Evolutionary conservation across 1,140 invertebrate genomes (phyloP).

Genomic region (Rhyzopertha dominica): DNA sequence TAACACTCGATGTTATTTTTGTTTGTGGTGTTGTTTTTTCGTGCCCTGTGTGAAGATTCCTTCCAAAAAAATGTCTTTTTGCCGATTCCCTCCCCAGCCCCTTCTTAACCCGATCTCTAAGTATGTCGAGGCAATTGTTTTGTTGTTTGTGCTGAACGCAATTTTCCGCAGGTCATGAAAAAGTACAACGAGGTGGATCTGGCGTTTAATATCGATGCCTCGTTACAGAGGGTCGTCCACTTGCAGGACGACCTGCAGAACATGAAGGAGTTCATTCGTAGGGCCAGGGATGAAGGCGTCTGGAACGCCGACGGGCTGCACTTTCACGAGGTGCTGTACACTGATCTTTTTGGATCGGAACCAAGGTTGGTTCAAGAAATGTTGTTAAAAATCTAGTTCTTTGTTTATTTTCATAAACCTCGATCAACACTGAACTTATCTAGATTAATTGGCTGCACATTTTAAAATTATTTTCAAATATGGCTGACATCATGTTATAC

Average conservation of each 20-base stretch:
- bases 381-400: no score
- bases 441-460: no score
- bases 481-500: no score
- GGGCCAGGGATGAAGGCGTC: slow-evolving; percentile 24
- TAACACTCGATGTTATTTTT: no score
- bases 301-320: slow-evolving; percentile 33
- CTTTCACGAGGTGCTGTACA: slow-evolving; percentile 29
- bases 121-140: slow-evolving; percentile 1
- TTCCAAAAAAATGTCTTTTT: no score
- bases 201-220: slow-evolving; percentile 27
- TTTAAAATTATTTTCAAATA: no score
- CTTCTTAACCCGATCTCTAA: not conserved
- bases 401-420: no score
- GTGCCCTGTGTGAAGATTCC: no score
- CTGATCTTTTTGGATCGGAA: slow-evolving; percentile 24
- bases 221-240: slow-evolving; percentile 32
- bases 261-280: slow-evolving; percentile 32
- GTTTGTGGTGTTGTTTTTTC: no score
- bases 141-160: not conserved
- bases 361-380: no score
- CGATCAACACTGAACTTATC: no score
- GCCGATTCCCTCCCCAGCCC: not conserved
- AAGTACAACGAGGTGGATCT: slow-evolving; percentile 33
- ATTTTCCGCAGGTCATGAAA: slow-evolving; percentile 37
- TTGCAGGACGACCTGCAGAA: slow-evolving; percentile 35